Conservation (phyloP, 2,888 invertebrate genomes). For the Ichneumoninae sp. region DNA sequence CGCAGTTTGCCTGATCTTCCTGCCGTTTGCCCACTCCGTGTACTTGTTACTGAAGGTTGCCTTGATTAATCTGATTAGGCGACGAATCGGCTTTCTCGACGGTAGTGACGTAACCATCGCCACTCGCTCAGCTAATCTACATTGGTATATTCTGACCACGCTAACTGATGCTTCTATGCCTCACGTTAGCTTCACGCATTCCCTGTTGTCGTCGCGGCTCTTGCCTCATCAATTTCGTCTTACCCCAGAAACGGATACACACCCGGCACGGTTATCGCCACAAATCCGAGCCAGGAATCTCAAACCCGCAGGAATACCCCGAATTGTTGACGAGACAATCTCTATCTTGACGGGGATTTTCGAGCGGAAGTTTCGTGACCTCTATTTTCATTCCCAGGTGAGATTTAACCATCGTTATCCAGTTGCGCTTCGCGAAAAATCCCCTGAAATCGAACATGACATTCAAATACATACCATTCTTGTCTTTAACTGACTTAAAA, state of each 20-base stretch:
- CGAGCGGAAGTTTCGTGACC: constrained; percentile 42
- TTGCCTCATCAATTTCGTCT: constrained; percentile 48
- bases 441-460: no score
- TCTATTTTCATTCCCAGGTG: constrained; percentile 11
- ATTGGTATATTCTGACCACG: background rate
- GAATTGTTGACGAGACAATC: constrained; percentile 20
- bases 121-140: constrained; percentile 21
- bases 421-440: no score
- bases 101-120: background rate
- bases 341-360: constrained; percentile 33
- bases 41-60: constrained; percentile 15
- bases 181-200: constrained; percentile 34
- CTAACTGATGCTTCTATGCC: background rate
- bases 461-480: no score
- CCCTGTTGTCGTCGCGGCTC: constrained; percentile 48
- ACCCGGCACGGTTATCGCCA: constrained; percentile 14
- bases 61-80: constrained; percentile 34
- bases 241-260: background rate
- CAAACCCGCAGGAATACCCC: background rate
- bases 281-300: constrained; percentile 38
- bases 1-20: background rate
- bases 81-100: background rate
- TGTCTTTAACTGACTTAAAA: no score
- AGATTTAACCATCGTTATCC: background rate
- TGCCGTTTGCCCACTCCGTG: background rate